Evolutionary conservation across 2,797 vertebrate genomes (phyloP), one percentile per base, ranked within the genome.

Genomic region (Smutsia gigantea): DNA sequence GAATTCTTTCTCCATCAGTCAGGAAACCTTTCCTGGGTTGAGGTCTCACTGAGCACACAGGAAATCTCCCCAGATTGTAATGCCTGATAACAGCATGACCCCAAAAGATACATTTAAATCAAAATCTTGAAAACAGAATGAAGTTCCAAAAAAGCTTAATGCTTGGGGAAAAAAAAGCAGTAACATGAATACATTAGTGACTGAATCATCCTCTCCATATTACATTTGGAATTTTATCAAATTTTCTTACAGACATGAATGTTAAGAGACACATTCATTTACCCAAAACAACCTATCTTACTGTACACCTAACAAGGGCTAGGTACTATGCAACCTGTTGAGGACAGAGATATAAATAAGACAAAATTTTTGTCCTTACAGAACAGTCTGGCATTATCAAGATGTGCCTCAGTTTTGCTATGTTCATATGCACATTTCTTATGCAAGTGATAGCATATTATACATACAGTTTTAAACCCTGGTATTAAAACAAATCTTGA

Each of bases 71-170:
- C 46, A 46, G 46, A 46, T 46, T 12, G 46, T 46, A 46, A 11
- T 46, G 46, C 46, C 46, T 46, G 46, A 46, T 46, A 46, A 46
- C 46, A 68, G 21, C 25, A 66, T 82, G 55, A 82, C 14, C 66
- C 83, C 68, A 49, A 90, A 87, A 78, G 61, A 75, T 7, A 59
- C 7, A 91, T 69, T 97, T 85, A 91, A 83, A 69, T 84, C 23
- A 93, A 96, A 92, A 95, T 59, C 8, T 21, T 88, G 29, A 37
- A 66, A 93, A 66, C 18, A 66, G 9, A 71, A 25, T 59, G 27
- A 53, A 57, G 23, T 61, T 64, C 17, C 57, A 87, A n/a, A n/a
- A 66, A 84, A 93, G 37, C 7, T 82, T 27, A 64, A 1, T 92
- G 51, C 21, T 63, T 42, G 39, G 34, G 61, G 74, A 75, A 29